These are phyloP conservation scores for Phyllostomus hastatus DNA, from an alignment of 2,113 vertebrate genomes.

Conservation along the genomic window DNA sequence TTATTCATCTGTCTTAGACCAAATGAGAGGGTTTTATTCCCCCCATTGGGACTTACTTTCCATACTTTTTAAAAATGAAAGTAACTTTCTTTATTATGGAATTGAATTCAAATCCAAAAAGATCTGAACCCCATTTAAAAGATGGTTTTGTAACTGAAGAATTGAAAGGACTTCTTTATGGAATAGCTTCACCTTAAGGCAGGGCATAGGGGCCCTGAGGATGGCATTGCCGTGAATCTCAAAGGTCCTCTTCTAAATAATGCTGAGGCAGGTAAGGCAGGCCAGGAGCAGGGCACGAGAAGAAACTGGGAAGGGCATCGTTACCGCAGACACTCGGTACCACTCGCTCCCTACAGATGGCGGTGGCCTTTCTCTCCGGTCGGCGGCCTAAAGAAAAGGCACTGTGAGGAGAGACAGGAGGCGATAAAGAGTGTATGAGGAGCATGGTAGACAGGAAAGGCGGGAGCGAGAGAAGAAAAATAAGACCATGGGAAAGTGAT, in stretches of 20 bases:
- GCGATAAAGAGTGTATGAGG: background rate
- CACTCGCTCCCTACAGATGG: background rate
- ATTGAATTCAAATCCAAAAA: conserved; percentile 58
- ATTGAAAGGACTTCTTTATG: conserved; percentile 40
- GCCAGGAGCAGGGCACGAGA: background rate
- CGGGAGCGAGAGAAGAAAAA: background rate
- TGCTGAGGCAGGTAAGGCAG: background rate
- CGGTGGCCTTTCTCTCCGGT: background rate
- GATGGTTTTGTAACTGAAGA: conserved; percentile 30
- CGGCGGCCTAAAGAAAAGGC: background rate
- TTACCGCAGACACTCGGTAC: background rate
- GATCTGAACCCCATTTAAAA: conserved; percentile 58
- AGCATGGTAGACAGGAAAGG: background rate
- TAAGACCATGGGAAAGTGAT: background rate
- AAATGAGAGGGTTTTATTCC: conserved; percentile 52
- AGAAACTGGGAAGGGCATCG: background rate
- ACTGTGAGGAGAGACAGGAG: background rate
- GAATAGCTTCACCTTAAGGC: conserved; percentile 46
- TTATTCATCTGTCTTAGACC: conserved; percentile 66
- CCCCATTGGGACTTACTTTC: conserved; percentile 40
- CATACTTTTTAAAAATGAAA: conserved; percentile 54
- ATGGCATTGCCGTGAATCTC: background rate
- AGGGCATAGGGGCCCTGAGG: background rate
- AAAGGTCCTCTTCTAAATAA: background rate
- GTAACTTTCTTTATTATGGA: conserved; percentile 58